Conservation (phyloP, 2,888 invertebrate species). For the Lepidonotus clava region DNA sequence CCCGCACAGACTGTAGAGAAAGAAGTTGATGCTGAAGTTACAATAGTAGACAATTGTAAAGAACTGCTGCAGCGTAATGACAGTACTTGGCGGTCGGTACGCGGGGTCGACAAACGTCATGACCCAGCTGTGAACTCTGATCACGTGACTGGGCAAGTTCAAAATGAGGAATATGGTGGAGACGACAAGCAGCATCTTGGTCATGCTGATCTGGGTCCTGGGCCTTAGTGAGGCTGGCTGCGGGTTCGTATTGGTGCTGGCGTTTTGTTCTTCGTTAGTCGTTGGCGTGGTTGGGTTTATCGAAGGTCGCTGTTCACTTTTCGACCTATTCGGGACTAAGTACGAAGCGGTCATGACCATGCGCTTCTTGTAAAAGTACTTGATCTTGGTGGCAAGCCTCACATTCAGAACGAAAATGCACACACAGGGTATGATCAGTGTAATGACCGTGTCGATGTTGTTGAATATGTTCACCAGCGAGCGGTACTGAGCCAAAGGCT, state of each 20-base stretch:
- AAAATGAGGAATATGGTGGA: conserved; percentile 89
- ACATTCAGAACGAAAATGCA: conserved; percentile 87
- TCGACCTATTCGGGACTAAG: neutral
- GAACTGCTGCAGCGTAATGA: conserved; percentile 80
- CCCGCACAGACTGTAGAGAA: conserved; percentile 87
- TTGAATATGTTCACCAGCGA: conserved; percentile 11
- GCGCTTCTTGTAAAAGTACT: conserved; percentile 66
- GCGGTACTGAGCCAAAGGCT: conserved; percentile 7
- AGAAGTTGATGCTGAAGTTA: conserved; percentile 86
- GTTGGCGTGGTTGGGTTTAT: neutral
- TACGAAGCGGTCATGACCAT: conserved; percentile 27
- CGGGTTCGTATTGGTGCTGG: neutral
- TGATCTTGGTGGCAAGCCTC: conserved; percentile 86
- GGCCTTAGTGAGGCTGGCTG: neutral
- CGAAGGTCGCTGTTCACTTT: neutral
- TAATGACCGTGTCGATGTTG: conserved; percentile 85
- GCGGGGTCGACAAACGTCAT: conserved; percentile 64
- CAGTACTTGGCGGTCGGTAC: conserved; percentile 65
- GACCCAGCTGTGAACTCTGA: conserved; percentile 70
- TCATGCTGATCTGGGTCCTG: conserved; percentile 81
- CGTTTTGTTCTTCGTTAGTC: neutral
- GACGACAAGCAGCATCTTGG: conserved; percentile 90
- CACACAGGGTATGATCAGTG: conserved; percentile 87
- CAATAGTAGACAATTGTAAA: conserved; percentile 88
- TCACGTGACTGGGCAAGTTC: conserved; percentile 82